A percentile compares a stretch with the other conserved stretches of the same genome.
phyloP scores from a whole-genome alignment of 2,888 invertebrate genomes.

The Glaucopsyche alexis region DNA sequence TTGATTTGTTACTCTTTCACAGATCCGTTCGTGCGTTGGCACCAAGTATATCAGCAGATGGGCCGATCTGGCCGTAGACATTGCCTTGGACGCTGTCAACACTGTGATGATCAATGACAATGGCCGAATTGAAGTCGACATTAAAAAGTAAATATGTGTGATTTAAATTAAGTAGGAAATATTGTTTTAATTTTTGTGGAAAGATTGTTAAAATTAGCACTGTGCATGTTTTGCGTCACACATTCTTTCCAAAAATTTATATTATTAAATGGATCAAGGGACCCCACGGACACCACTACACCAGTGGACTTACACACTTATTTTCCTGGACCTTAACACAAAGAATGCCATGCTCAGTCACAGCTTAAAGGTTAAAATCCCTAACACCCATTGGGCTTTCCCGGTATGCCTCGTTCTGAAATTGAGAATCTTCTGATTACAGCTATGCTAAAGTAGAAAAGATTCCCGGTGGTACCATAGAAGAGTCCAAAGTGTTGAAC shows the following conservation, averaged over 20 bases:
- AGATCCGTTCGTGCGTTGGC: conserved; percentile 94
- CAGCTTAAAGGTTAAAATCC: too few species aligned
- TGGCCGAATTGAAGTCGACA: conserved; percentile 96
- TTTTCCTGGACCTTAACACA: too few species aligned
- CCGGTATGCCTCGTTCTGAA: not conserved
- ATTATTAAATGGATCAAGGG: too few species aligned
- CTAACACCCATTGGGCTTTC: too few species aligned
- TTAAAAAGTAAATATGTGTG: conserved; percentile 84
- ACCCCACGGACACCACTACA: too few species aligned
- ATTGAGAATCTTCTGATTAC: conserved; percentile 32
- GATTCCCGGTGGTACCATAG: conserved; percentile 97
- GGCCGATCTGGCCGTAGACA: conserved; percentile 96
- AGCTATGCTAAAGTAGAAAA: conserved; percentile 96
- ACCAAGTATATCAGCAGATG: conserved; percentile 98
- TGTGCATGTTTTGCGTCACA: not conserved
- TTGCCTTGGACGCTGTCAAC: conserved; percentile 96
- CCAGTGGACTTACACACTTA: too few species aligned
- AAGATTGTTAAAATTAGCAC: too few species aligned
- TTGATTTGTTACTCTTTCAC: conserved; percentile 44
- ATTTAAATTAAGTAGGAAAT: not conserved
- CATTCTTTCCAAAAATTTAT: not conserved
- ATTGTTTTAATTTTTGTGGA: too few species aligned
- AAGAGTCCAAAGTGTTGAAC: conserved; percentile 94
- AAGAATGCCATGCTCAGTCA: too few species aligned
- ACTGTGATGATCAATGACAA: conserved; percentile 94